Evolutionary conservation across 1,140 invertebrate genomes (phyloP), one percentile per base, ranked within the genome.

Genomic region (Tyrophagus putrescentiae): DNA sequence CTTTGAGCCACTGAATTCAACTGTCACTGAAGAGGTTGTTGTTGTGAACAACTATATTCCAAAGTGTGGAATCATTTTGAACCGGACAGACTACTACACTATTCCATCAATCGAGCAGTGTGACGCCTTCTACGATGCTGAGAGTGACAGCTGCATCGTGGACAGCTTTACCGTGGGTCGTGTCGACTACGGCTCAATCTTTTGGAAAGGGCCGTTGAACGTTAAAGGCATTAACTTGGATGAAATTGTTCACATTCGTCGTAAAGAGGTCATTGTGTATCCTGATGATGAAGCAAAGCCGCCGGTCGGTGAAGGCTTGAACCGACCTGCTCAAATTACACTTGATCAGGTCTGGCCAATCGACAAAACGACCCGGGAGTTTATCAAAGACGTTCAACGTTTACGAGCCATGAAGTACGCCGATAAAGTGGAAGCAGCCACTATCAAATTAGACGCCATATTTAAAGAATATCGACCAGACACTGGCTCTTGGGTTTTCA

Each of bases 401-500:
- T 70, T 97, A 1, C 70, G 78, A 5, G 77, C 79, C 36, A 84
- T 95, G 79, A 83, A 88, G 67, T 99, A 91, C 74, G 81, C 88
- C 67, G 83, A 81, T 13, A 90, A 87, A 68, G 70, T 98, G 39
- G 80, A 88, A 39, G 76, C 81, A 50, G 83, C 85, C 3, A 91
- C 89, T 60, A 79, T 81, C 45, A 90, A 87, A 68, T 81, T 95
- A 66, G 82, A 83, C 53, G 88, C 88, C 0, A 80, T 81, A 50
- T 98, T 98, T 70, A 80, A 95, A 16, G 93, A 98, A 68, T 98
- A 98, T 72, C 77, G 87, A 1, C 85, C 92, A 0, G 84, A 89
- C 69, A 95, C 88, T 36, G 95, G 95, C 7, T 92, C 89, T 21
- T 98, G 94, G 94, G 90, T 79, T 41, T 81, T 82, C 72, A 83